These are phyloP conservation scores for Perca fluviatilis DNA, from an alignment of 2,113 vertebrate species.

Conservation along the genomic window DNA sequence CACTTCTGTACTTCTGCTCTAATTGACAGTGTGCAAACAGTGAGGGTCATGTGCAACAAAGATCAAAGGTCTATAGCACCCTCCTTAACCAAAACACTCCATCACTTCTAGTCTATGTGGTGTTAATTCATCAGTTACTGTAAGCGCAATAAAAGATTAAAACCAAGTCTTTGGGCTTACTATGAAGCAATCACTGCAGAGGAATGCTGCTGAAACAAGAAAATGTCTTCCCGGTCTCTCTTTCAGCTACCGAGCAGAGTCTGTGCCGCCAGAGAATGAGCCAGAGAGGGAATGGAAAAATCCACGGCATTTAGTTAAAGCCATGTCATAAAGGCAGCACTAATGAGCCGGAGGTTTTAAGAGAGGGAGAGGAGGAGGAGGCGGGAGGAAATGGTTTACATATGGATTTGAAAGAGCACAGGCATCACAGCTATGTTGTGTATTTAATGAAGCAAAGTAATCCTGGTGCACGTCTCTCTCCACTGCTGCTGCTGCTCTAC, in stretches of 20 bases:
- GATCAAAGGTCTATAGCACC: background rate
- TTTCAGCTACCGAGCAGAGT: conserved; percentile 47
- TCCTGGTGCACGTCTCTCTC: conserved; percentile 40
- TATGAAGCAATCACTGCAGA: conserved; percentile 13
- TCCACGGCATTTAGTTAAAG: conserved; percentile 82
- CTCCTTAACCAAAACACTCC: background rate
- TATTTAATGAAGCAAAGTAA: conserved; percentile 72
- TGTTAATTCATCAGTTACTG: conserved; percentile 11
- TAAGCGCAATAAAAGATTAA: background rate
- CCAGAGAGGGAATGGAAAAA: conserved; percentile 80
- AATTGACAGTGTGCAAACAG: conserved; percentile 7
- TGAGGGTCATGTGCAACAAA: conserved; percentile 8
- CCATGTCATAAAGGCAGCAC: conserved; percentile 81
- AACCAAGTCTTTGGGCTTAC: background rate
- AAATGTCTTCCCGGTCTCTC: conserved; percentile 22
- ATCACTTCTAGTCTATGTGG: conserved; percentile 14
- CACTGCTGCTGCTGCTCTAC: conserved; percentile 25
- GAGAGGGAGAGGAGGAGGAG: conserved; percentile 54
- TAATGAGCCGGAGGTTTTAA: conserved; percentile 83
- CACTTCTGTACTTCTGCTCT: background rate
- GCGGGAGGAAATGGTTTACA: conserved; percentile 79
- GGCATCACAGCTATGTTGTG: conserved; percentile 74
- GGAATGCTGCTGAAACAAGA: conserved; percentile 46
- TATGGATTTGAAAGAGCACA: conserved; percentile 83
- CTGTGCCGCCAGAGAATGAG: conserved; percentile 50